Evolutionary conservation across 35 echinoderm and acorn worm genomes (phyloP).

Genomic region (Strongylocentrotus purpuratus): DNA sequence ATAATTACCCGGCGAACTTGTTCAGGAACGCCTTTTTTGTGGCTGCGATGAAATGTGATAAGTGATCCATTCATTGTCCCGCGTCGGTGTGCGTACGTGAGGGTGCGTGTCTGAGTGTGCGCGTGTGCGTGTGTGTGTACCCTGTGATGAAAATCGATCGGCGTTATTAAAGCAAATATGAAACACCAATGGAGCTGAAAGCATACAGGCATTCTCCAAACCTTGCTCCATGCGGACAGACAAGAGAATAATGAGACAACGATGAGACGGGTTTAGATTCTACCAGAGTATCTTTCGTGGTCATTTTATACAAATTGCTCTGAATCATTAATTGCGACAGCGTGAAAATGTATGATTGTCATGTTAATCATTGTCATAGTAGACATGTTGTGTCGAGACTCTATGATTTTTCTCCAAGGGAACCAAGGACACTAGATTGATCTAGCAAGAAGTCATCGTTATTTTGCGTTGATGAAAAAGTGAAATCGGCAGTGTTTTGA

Average conservation of each 20-base stretch:
- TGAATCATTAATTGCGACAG: not conserved
- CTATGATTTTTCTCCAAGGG: not conserved
- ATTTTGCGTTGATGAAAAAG: not conserved
- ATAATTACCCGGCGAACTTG: not conserved
- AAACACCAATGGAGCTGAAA: not conserved
- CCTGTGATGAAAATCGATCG: not conserved
- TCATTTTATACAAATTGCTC: not conserved
- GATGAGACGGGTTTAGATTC: too few species aligned
- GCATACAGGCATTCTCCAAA: not conserved
- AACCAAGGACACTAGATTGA: not conserved
- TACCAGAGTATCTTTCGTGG: not conserved
- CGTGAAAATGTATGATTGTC: not conserved
- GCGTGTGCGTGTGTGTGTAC: not conserved
- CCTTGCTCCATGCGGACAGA: not conserved
- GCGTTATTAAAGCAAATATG: conserved; percentile 2
- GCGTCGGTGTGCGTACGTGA: too few species aligned
- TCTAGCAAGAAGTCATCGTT: not conserved
- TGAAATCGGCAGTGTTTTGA: not conserved
- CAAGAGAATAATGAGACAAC: not conserved
- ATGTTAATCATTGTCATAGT: not conserved
- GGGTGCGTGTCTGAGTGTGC: too few species aligned
- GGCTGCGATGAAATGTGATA: not conserved
- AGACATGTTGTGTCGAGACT: not conserved
- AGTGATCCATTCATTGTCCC: not conserved
- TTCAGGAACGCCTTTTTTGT: not conserved